Evolutionary conservation across 2,888 invertebrate species (phyloP).

Genomic region (Tipula lateralis): DNA sequence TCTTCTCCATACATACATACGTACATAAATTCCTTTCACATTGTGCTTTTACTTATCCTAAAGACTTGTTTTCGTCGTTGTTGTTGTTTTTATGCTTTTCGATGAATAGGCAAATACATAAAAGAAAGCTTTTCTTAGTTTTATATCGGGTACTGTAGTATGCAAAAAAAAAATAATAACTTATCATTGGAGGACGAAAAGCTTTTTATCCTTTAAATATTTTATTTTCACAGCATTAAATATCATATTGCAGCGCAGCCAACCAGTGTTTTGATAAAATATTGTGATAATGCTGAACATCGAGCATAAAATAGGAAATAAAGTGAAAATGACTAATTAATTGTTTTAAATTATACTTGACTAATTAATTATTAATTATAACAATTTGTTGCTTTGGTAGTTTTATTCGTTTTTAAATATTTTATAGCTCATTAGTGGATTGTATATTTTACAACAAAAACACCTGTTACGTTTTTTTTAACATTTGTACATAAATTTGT

Average conservation of each 20-base stretch:
- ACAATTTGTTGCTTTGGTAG: background rate
- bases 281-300: background rate
- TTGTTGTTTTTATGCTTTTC: background rate
- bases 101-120: background rate
- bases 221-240: background rate
- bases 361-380: slow-evolving; percentile 11
- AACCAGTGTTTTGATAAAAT: background rate
- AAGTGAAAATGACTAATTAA: background rate
- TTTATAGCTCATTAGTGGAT: background rate
- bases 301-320: background rate
- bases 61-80: background rate
- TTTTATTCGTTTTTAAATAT: background rate
- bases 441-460: background rate
- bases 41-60: background rate
- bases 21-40: background rate
- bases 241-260: background rate
- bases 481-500: background rate
- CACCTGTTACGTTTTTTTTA: background rate
- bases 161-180: background rate
- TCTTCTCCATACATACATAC: background rate
- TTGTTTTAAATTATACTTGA: background rate
- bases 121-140: background rate
- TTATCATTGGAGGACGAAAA: background rate
- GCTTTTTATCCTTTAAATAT: background rate
- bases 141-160: background rate